Conservation (phyloP, 2,113 vertebrate species). For the Argyrosomus japonicus region DNA sequence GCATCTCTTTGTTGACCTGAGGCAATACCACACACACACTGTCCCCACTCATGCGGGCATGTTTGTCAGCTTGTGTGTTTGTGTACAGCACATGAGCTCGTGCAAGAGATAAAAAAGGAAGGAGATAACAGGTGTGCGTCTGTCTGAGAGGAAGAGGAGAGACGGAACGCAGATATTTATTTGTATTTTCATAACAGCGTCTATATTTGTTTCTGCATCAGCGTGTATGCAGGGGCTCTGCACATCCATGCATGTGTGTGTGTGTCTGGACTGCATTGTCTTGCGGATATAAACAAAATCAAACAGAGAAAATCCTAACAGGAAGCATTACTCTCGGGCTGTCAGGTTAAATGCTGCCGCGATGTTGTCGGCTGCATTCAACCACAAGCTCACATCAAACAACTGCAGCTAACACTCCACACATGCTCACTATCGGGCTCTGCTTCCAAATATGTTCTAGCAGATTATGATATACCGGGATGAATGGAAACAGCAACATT, state of each 20-base stretch:
- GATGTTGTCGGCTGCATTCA: constrained; percentile 36
- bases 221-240: neutral
- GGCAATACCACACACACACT: constrained; percentile 57
- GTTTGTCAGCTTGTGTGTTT: neutral
- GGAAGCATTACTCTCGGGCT: constrained; percentile 39
- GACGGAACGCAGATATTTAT: neutral
- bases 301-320: constrained; percentile 56
- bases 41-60: neutral
- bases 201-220: constrained; percentile 11
- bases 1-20: constrained; percentile 57
- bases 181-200: constrained; percentile 25
- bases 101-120: neutral
- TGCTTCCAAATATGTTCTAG: neutral
- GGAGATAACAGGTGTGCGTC: constrained; percentile 12
- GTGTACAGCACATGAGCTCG: neutral
- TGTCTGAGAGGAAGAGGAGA: constrained; percentile 4
- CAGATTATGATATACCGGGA: neutral
- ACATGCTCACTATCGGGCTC: neutral
- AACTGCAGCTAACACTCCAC: constrained; percentile 19
- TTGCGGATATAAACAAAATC: constrained; percentile 67
- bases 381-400: constrained; percentile 35
- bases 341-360: constrained; percentile 17
- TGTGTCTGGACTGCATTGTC: constrained; percentile 45
- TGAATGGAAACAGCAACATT: neutral
- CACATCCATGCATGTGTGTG: constrained; percentile 23